These are phyloP conservation scores for Drosophila anomelani DNA, from an alignment of 2,888 invertebrate species.

Conservation along the genomic window DNA sequence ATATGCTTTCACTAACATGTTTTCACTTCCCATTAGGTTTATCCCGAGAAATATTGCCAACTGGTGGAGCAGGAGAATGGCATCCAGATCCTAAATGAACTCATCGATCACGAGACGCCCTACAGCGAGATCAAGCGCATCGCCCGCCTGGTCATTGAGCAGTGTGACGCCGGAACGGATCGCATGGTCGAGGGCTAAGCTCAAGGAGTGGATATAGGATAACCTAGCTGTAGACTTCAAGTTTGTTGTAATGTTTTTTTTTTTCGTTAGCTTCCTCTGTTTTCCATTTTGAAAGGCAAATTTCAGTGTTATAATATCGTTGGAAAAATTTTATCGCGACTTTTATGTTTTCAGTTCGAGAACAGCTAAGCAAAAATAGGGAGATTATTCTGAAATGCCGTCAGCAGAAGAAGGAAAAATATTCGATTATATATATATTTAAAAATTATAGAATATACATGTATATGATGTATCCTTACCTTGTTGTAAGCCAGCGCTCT, in stretches of 20 bases:
- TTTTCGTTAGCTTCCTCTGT: constrained; percentile 16
- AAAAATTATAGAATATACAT: constrained; percentile 39
- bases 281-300: constrained; percentile 58
- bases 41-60: constrained; percentile 94
- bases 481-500: constrained; percentile 64
- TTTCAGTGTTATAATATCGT: constrained; percentile 66
- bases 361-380: constrained; percentile 6
- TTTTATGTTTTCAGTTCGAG: constrained; percentile 52
- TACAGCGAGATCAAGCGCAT: constrained; percentile 89
- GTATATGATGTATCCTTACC: constrained; percentile 55
- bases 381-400: constrained; percentile 10
- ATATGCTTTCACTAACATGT: not conserved
- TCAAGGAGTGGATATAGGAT: constrained; percentile 1
- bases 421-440: constrained; percentile 23
- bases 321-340: constrained; percentile 50
- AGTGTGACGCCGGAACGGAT: constrained; percentile 85
- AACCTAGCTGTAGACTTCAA: constrained; percentile 50
- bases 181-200: constrained; percentile 82
- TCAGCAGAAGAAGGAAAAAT: constrained; percentile 21
- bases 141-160: constrained; percentile 88
- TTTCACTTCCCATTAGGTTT: constrained; percentile 85
- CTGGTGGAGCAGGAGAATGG: constrained; percentile 95
- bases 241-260: constrained; percentile 69
- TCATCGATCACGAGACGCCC: constrained; percentile 88
- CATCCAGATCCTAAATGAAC: constrained; percentile 88